Percentiles rank a stretch among this genome's conserved stretches.
Evolutionary conservation across 2,113 vertebrate genomes (phyloP).

Genomic region (Dissostichus mawsoni): DNA sequence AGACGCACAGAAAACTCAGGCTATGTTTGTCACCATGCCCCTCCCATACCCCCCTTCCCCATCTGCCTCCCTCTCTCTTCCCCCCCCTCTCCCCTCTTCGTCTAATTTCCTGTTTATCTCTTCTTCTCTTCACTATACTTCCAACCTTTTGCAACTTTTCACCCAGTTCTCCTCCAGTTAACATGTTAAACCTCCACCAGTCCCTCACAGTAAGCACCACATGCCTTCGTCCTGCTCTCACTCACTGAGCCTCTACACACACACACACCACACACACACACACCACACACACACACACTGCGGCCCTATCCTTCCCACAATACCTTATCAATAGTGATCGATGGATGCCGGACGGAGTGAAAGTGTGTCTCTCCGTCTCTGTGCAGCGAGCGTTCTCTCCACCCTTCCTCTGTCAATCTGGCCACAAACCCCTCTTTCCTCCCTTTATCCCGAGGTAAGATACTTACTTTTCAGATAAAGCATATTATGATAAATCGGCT

Average conservation of each 20-base stretch:
- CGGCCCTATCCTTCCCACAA: constrained; percentile 33
- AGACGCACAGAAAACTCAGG: constrained; percentile 27
- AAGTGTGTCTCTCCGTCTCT: constrained; percentile 40
- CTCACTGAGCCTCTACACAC: constrained; percentile 13
- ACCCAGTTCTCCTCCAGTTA: constrained; percentile 49
- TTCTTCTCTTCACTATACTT: constrained; percentile 44
- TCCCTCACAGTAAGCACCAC: neutral
- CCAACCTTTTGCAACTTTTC: constrained; percentile 37
- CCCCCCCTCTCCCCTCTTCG: constrained; percentile 31
- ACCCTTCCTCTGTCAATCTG: constrained; percentile 84
- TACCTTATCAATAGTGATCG: constrained; percentile 73
- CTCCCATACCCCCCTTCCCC: constrained; percentile 63
- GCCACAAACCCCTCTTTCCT: constrained; percentile 86
- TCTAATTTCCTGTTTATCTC: constrained; percentile 46
- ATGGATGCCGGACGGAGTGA: constrained; percentile 52
- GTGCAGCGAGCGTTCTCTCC: constrained; percentile 63
- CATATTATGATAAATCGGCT: constrained; percentile 89
- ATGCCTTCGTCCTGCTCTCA: constrained; percentile 5
- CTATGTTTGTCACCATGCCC: constrained; percentile 38
- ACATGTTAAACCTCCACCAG: constrained; percentile 6
- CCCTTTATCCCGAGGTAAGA: constrained; percentile 89
- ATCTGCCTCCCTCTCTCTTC: constrained; percentile 25
- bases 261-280: constrained; percentile 14
- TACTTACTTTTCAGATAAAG: constrained; percentile 87
- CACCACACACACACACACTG: constrained; percentile 15